Conservation (phyloP, 2,888 invertebrate species). For the Heteromyza rotundicornis region DNA sequence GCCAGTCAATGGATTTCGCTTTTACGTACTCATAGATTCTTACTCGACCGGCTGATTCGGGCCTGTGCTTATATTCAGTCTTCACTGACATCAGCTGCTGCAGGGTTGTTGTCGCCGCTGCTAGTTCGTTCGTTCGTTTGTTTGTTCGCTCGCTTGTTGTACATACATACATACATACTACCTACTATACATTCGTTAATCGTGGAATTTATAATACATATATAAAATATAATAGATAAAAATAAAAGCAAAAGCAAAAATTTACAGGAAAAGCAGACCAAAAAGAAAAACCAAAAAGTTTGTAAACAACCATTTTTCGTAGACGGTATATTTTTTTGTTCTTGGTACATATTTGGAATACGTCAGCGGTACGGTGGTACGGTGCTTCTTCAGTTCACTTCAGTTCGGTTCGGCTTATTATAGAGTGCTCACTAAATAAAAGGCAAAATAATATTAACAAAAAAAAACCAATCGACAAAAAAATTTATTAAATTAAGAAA, state of each 20-base stretch:
- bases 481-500: slow-evolving; percentile 56
- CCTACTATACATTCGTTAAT: background rate
- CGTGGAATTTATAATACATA: background rate
- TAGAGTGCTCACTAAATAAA: background rate
- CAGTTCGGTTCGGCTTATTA: background rate
- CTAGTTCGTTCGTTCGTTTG: background rate
- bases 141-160: background rate
- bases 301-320: too few species aligned
- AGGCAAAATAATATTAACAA: too few species aligned
- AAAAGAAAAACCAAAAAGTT: too few species aligned
- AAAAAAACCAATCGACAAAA: slow-evolving; percentile 32
- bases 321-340: too few species aligned
- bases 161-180: slow-evolving; percentile 9
- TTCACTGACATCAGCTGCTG: slow-evolving; percentile 52
- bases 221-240: background rate
- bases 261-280: slow-evolving; percentile 29
- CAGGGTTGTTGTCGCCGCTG: slow-evolving; percentile 39
- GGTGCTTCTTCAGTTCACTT: background rate
- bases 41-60: slow-evolving; percentile 21
- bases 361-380: too few species aligned
- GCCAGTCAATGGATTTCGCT: too few species aligned
- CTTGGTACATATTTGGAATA: too few species aligned
- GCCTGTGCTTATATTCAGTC: slow-evolving; percentile 38
- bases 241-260: slow-evolving; percentile 5
- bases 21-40: too few species aligned